Percentiles rank a stretch among this genome's conserved stretches.
phyloP scores from a whole-genome alignment of 2,797 vertebrate genomes.

The Myotis pilosus region DNA sequence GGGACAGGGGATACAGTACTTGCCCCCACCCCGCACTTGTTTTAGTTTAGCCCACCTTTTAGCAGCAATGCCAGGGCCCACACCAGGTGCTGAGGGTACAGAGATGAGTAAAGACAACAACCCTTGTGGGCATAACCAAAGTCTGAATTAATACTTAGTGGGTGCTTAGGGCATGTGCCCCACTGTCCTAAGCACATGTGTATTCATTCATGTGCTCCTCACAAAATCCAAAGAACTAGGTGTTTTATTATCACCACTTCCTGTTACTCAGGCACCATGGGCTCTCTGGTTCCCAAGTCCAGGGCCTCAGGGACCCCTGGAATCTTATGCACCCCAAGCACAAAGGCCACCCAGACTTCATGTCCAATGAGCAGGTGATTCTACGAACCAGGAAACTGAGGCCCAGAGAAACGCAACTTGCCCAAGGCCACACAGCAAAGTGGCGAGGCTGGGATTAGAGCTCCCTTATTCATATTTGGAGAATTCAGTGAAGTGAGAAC shows the following conservation, averaged over 20 bases:
- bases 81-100: not conserved
- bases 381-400: not conserved
- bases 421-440: not conserved
- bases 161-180: not conserved
- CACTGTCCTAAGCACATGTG: not conserved
- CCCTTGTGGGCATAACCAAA: not conserved
- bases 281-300: not conserved
- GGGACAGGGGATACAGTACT: not conserved
- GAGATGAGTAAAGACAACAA: not conserved
- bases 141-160: fast-evolving
- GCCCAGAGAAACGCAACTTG: not conserved
- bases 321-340: not conserved
- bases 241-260: not conserved
- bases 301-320: not conserved
- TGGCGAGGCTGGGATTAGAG: not conserved
- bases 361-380: not conserved
- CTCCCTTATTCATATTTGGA: not conserved
- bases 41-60: too few relatives aligned
- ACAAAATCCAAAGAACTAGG: not conserved
- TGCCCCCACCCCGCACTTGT: not conserved
- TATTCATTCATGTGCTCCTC: not conserved
- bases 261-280: not conserved
- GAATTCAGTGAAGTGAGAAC: not conserved
- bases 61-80: not conserved
- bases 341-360: not conserved